A percentile compares a stretch with the other conserved stretches of the same genome.
Evolutionary conservation across 2,113 vertebrate species (phyloP).

Genomic region (Etheostoma cragini): DNA sequence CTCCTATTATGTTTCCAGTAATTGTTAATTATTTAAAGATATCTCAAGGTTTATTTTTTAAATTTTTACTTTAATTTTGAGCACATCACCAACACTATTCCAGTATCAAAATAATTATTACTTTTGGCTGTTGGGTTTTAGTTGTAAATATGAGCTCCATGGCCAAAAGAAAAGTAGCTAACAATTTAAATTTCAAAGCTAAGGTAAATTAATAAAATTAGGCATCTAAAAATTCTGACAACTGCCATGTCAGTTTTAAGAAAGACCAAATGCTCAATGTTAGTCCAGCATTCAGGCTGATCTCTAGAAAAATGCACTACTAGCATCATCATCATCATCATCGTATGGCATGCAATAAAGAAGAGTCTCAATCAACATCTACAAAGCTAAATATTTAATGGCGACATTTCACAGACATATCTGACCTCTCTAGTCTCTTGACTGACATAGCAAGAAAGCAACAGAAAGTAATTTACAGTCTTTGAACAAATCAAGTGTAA

Average conservation of each 20-base stretch:
- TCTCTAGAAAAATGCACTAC: neutral
- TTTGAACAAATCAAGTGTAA: constrained; percentile 40
- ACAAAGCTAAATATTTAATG: constrained; percentile 85
- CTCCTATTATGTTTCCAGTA: neutral
- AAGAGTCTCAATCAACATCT: constrained; percentile 50
- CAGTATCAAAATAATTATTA: neutral
- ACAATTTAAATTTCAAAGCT: neutral
- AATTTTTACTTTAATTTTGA: neutral
- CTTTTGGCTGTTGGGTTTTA: neutral
- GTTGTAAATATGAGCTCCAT: neutral
- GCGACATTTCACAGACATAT: constrained; percentile 65
- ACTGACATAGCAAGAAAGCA: constrained; percentile 54
- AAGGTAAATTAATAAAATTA: neutral
- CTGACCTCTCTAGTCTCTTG: constrained; percentile 31
- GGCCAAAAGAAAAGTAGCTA: neutral
- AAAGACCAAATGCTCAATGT: neutral
- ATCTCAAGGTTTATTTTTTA: neutral
- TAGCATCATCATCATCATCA: neutral
- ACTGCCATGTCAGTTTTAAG: neutral
- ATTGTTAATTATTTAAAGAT: neutral
- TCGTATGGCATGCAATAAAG: constrained; percentile 2
- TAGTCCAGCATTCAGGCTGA: neutral
- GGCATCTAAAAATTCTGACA: neutral
- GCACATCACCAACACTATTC: neutral
- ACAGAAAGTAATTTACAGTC: constrained; percentile 68